Percentiles rank a stretch among this genome's conserved stretches.
These are phyloP conservation scores for Tinamus major DNA, from an alignment of 2,797 vertebrate genomes.

Conservation along the genomic window DNA sequence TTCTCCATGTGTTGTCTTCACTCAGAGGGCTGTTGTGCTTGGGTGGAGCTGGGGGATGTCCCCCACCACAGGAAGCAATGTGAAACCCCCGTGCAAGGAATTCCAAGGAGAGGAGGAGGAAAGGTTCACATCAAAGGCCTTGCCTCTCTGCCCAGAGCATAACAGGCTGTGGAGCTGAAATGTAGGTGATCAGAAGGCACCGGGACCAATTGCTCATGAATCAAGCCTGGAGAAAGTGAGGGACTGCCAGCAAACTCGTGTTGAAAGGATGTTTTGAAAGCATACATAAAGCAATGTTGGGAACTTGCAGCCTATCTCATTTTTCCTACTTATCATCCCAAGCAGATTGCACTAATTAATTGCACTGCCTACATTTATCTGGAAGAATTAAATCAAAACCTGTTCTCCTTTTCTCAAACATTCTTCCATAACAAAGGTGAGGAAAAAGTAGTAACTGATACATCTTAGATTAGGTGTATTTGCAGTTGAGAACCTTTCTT, in stretches of 20 bases:
- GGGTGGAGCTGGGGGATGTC: background rate
- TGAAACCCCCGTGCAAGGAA: background rate
- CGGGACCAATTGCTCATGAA: fast-evolving
- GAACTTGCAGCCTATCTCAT: background rate
- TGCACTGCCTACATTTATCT: background rate
- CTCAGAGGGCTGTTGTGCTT: slow-evolving; percentile 17
- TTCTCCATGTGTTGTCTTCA: slow-evolving; percentile 36
- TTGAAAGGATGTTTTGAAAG: background rate
- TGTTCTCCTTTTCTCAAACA: background rate
- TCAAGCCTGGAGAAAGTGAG: background rate
- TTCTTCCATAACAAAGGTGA: background rate
- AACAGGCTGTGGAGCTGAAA: background rate
- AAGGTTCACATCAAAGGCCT: slow-evolving; percentile 55
- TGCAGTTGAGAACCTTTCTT: background rate
- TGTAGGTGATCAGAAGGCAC: background rate
- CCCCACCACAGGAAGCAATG: background rate
- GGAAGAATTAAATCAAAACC: background rate
- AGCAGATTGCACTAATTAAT: background rate
- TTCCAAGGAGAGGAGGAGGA: background rate
- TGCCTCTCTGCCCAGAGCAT: background rate
- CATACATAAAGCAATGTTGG: background rate
- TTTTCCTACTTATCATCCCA: background rate
- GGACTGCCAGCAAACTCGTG: background rate
- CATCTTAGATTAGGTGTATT: background rate
- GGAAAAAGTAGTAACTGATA: background rate